Percentiles rank a stretch among this genome's conserved stretches.
Evolutionary conservation across 1,140 invertebrate species (phyloP).

Genomic region (Cydia amplana): DNA sequence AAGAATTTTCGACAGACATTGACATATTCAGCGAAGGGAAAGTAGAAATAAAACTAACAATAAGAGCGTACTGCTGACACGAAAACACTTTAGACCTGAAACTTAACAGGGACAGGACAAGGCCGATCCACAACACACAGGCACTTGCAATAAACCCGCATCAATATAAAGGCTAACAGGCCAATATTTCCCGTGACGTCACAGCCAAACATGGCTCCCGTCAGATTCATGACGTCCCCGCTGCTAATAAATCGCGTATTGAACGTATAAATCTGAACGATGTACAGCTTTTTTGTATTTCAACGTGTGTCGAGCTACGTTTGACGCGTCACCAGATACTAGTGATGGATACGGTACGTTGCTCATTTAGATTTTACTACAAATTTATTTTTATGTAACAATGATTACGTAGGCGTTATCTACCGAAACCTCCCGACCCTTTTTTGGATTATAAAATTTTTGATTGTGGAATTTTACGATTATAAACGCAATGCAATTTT

Average conservation of each 20-base stretch:
- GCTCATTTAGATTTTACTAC: constrained; percentile 19
- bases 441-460: not conserved
- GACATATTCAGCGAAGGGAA: not conserved
- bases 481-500: constrained; percentile 27
- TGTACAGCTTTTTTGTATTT: constrained; percentile 43
- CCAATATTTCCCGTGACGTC: constrained; percentile 48
- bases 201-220: constrained; percentile 36
- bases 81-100: constrained; percentile 6
- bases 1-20: not conserved
- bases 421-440: not conserved
- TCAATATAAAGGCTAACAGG: constrained; percentile 36
- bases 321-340: constrained; percentile 30
- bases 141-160: constrained; percentile 12
- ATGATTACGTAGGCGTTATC: constrained; percentile 6
- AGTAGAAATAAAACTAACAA: not conserved
- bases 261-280: constrained; percentile 46
- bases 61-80: not conserved
- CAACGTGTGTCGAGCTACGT: constrained; percentile 35
- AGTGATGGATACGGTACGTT: constrained; percentile 9
- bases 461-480: constrained; percentile 21
- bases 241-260: constrained; percentile 49
- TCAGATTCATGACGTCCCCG: constrained; percentile 44
- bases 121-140: not conserved
- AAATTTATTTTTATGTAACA: not conserved
- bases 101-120: not conserved